These are phyloP conservation scores for Cossypha niveicapilla DNA, from an alignment of 2,797 vertebrate genomes.

Conservation along the genomic window DNA sequence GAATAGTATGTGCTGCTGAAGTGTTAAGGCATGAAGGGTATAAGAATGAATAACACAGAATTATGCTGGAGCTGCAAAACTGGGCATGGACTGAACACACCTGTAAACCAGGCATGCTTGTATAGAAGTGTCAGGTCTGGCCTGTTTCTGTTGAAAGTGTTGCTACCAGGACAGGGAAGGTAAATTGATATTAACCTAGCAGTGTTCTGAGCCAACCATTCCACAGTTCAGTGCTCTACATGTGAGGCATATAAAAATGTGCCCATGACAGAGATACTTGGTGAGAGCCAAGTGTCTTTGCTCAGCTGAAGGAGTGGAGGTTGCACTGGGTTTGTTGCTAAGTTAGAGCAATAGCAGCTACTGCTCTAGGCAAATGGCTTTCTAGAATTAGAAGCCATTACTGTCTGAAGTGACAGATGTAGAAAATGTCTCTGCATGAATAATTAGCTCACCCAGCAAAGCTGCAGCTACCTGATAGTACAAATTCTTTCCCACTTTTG, in stretches of 20 bases:
- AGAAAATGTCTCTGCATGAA: neutral
- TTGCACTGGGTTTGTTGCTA: neutral
- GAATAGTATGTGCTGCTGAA: neutral
- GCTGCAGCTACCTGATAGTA: conserved; percentile 22
- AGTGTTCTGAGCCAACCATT: neutral
- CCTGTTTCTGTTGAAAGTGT: neutral
- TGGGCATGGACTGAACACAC: neutral
- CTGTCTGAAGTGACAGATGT: conserved; percentile 1
- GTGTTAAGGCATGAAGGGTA: neutral
- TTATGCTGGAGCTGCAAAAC: neutral
- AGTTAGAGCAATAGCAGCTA: neutral
- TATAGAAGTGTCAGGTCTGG: neutral
- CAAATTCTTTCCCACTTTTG: neutral
- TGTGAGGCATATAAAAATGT: neutral
- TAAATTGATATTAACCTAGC: neutral
- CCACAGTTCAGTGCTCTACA: neutral
- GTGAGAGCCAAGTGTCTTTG: neutral
- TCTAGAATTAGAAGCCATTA: conserved; percentile 50
- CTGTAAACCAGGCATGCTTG: neutral
- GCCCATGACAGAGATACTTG: neutral
- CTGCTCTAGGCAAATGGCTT: conserved; percentile 17
- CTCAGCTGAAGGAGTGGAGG: neutral
- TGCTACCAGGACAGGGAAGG: neutral
- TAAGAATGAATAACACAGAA: neutral
- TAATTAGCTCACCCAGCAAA: neutral